Base-by-base conservation (phyloP, 2,113 vertebrate genomes). In the Sturnus vulgaris region DNA sequence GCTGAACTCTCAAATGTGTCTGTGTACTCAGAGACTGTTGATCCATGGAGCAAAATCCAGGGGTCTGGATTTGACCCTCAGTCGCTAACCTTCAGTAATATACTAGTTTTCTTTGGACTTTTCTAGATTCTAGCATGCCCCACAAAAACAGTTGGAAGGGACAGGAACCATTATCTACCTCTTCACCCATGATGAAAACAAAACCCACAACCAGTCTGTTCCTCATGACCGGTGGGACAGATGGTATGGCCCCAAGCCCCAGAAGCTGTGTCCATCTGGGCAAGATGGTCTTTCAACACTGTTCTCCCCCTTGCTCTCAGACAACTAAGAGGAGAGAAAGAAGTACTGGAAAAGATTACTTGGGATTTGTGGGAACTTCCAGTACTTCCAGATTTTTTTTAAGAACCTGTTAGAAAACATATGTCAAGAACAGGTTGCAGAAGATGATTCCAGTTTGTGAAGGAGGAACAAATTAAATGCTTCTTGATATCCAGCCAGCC, bases 401-500 rank as follows among this genome's bases (percentile, higher is more conserved):
- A 76, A 81, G 80, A 88, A 90, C 30, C 52, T 81, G 42, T 78
- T 92, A 83, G 64, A 88, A 93, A 93, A 88, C 71, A 66, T 76
- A 79, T 66, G 71, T 88, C 86, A 93, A 59, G 76, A 95, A 78
- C 76, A 94, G 72, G 69, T 84, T 95, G 82, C 4, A 9, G 52
- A 75, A 70, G 17, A 93, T 77, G 82, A 83, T 95, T 86, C 86
- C 56, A 60, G 42, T 83, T 93, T 80, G 56, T 78, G 86, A 93
- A 94, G 83, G 64, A 93, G 69, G 71, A 93, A 65, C 28, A 63
- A 42, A 70, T 66, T 68, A 90, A 94, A 60, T 85, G 57, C 30
- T 86, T 92, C 82, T 86, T 94, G 86, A 81, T 91, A 92, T 60
- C 71, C 72, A 92, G 80, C 69, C 82, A 92, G 40, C 31, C 52